Conservation (phyloP, 37 sponge, comb jelly and placozoan genomes). For the Ephydatia muelleri region DNA sequence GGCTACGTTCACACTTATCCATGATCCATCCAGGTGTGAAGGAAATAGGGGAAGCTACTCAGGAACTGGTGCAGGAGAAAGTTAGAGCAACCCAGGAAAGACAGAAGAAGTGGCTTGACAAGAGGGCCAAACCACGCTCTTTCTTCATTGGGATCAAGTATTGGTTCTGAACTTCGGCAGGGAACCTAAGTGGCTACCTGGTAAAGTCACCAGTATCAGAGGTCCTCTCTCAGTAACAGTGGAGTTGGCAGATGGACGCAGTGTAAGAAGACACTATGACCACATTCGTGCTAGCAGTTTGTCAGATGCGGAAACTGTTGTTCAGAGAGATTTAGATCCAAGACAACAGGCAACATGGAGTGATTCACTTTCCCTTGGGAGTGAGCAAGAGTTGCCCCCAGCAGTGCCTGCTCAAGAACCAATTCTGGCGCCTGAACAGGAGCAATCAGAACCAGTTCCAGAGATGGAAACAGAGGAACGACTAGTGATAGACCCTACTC, state of each 20-base stretch:
- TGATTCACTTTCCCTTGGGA: background rate
- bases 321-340: background rate
- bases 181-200: conserved; percentile 18
- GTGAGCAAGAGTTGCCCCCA: background rate
- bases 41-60: no score
- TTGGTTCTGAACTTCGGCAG: conserved; percentile 9
- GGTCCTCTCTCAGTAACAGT: conserved; percentile 8
- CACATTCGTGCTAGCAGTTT: conserved; percentile 7
- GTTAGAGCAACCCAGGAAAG: no score
- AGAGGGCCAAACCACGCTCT: background rate
- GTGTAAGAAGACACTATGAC: conserved; percentile 12
- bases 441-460: background rate
- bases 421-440: background rate
- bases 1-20: no score
- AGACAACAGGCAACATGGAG: background rate
- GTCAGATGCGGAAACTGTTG: background rate
- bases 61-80: no score
- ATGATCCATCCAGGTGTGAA: no score
- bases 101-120: conserved; percentile 21
- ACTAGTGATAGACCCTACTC: background rate
- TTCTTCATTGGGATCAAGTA: conserved; percentile 28
- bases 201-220: background rate
- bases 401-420: conserved; percentile 1
- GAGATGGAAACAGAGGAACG: no score
- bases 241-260: conserved; percentile 14